A percentile compares a stretch with the other conserved stretches of the same genome.
These are phyloP conservation scores for Dendroctonus valens DNA, from an alignment of 1,140 invertebrate species.

Conservation along the genomic window DNA sequence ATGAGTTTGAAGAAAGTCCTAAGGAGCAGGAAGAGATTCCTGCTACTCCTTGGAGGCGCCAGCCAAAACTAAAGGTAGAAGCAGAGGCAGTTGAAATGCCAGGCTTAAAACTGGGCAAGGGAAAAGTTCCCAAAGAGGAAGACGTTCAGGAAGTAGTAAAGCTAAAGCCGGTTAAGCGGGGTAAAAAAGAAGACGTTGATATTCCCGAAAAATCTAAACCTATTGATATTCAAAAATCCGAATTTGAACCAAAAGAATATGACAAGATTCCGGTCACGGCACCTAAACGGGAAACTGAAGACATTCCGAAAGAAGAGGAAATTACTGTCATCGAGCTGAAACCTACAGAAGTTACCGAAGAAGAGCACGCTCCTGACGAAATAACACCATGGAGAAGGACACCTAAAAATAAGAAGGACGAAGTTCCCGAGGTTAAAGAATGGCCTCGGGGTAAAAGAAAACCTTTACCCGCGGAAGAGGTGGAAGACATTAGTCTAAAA, in stretches of 20 bases:
- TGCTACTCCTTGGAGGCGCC: constrained; percentile 42
- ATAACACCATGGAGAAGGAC: constrained; percentile 42
- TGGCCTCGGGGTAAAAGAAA: constrained; percentile 52
- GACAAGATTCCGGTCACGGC: constrained; percentile 39
- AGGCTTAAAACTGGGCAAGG: constrained; percentile 46
- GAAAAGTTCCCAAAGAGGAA: constrained; percentile 47
- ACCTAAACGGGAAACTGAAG: constrained; percentile 39
- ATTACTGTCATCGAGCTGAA: constrained; percentile 36
- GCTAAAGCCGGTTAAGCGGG: constrained; percentile 50
- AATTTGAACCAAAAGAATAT: constrained; percentile 38
- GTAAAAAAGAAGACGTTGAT: constrained; percentile 45
- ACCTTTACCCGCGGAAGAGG: constrained; percentile 48
- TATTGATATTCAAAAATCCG: constrained; percentile 33
- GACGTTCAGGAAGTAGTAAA: constrained; percentile 47
- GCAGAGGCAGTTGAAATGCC: constrained; percentile 38
- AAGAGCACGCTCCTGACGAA: constrained; percentile 45
- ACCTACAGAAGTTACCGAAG: constrained; percentile 40
- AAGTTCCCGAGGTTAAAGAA: constrained; percentile 46
- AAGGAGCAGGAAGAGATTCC: constrained; percentile 40
- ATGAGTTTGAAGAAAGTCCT: constrained; percentile 44
- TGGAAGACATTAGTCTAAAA: constrained; percentile 48
- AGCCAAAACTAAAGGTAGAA: constrained; percentile 43
- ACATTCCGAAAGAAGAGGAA: constrained; percentile 40
- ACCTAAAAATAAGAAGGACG: constrained; percentile 45
- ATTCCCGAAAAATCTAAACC: constrained; percentile 42